Evolutionary conservation across 2,888 invertebrate genomes (phyloP), one percentile per base, ranked within the genome.

Genomic region (Drosophila pegasa): DNA sequence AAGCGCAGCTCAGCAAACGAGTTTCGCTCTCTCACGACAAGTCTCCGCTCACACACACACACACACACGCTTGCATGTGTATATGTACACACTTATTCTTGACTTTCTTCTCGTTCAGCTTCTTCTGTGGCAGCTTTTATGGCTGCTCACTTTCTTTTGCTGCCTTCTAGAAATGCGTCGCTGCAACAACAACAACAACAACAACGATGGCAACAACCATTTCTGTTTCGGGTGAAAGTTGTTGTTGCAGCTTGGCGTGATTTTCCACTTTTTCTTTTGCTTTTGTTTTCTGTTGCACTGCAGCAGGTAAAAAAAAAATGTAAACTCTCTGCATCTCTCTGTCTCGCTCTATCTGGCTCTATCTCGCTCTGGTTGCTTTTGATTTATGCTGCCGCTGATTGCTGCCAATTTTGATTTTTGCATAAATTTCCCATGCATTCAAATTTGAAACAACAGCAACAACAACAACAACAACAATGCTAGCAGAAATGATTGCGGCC

Each of bases 231-330:
- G 84, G 83, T 81, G 83, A 83, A 83, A 83, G 83, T 83, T 84
- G 85, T 83, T 83, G 87, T 76, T 83, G 87, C 65, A 62, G 67
- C 84, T 77, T 61, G 81, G 71, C 87, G 67, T 87, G 87, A 88
- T 88, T 84, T 84, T 84, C 80, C 84, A 88, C 87, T 88, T 84
- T 88, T 84, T 84, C 80, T 87, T 88, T 69, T 47, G 58, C 67
- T 67, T 73, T 62, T 69, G 67, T 72, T 81, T 80, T 73, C 80
- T 60, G 68, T 18, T 52, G 75, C 59, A 57, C 29, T 64, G 60
- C 60, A 56, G n/a, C 56, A 38, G 40, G 22, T 43, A 55, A 58
- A 57, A 45, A 58, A 57, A 45, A 40, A 48, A 40, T 54, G 54
- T 64, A 4, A 25, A 9, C n/a, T 45, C 37, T 33, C n/a, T n/a